A percentile compares a stretch with the other conserved stretches of the same genome.
These are phyloP conservation scores for Nysson spinosus DNA, from an alignment of 2,888 invertebrate species.

Conservation along the genomic window DNA sequence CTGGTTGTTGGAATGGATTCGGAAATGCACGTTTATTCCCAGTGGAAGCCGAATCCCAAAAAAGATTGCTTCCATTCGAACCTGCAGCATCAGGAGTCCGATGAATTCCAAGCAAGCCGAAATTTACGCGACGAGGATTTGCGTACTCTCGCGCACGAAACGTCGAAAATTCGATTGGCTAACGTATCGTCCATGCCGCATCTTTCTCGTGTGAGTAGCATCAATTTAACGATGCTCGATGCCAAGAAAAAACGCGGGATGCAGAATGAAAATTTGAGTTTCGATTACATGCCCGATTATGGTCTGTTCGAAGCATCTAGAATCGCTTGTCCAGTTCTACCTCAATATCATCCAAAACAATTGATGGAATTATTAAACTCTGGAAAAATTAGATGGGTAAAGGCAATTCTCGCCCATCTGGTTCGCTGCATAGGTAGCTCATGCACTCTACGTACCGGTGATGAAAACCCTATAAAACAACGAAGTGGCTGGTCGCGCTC, in stretches of 20 bases:
- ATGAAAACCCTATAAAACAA: constrained; percentile 75
- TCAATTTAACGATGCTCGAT: constrained; percentile 88
- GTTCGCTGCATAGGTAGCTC: constrained; percentile 85
- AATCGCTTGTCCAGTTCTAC: constrained; percentile 97
- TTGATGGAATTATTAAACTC: constrained; percentile 98
- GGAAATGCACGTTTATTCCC: constrained; percentile 99
- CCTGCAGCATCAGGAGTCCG: constrained; percentile 80
- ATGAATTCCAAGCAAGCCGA: constrained; percentile 85
- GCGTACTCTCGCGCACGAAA: constrained; percentile 83
- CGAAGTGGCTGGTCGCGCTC: constrained; percentile 90
- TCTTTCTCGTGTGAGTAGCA: constrained; percentile 89
- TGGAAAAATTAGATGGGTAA: constrained; percentile 98
- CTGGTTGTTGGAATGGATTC: constrained; percentile 99
- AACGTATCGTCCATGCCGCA: constrained; percentile 89
- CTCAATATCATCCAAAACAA: constrained; percentile 99
- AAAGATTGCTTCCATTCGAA: constrained; percentile 73
- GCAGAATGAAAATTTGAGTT: constrained; percentile 76
- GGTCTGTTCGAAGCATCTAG: constrained; percentile 98
- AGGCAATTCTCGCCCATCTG: constrained; percentile 97
- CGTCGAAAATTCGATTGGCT: constrained; percentile 83
- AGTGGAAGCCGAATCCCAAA: constrained; percentile 90
- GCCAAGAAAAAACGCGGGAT: constrained; percentile 82
- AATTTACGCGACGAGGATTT: constrained; percentile 86
- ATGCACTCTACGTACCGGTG: constrained; percentile 78
- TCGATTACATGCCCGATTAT: constrained; percentile 94